phyloP scores from a whole-genome alignment of 2,113 vertebrate species.

The Hypanus sabinus region DNA sequence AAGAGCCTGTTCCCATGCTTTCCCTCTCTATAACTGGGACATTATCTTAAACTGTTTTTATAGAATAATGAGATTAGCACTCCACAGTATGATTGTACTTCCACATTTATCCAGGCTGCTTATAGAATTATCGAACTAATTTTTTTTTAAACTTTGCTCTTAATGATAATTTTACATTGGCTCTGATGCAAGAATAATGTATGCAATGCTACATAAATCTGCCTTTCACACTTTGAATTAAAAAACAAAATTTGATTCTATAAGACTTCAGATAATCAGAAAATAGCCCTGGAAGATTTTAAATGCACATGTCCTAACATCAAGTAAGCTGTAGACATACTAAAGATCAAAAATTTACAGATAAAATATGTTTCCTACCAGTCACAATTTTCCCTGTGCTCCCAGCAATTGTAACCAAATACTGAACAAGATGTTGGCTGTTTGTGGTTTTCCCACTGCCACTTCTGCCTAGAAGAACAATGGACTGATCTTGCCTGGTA shows the following conservation, averaged over 20 bases:
- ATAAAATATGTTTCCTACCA: slow-evolving; percentile 55
- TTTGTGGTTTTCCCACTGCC: slow-evolving; percentile 91
- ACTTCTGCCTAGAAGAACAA: slow-evolving; percentile 79
- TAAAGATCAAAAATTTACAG: not conserved
- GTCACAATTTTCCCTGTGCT: slow-evolving; percentile 86
- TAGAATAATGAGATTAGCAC: not conserved
- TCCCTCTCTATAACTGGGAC: not conserved
- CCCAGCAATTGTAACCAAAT: slow-evolving; percentile 81
- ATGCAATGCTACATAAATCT: not conserved
- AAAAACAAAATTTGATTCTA: not conserved
- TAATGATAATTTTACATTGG: not conserved
- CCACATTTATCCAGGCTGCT: not conserved
- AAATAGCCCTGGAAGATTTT: not conserved
- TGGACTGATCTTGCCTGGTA: slow-evolving; percentile 86
- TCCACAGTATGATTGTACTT: not conserved
- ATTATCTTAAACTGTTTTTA: not conserved
- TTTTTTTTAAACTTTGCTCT: not conserved
- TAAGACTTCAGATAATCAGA: not conserved
- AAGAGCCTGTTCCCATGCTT: too few relatives aligned
- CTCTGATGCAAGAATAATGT: not conserved
- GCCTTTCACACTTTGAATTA: not conserved
- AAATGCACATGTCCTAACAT: not conserved
- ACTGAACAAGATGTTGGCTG: slow-evolving; percentile 89
- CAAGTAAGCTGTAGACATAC: not conserved
- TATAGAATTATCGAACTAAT: not conserved